These are phyloP conservation scores for Acanthiza pusilla DNA, from an alignment of 2,797 vertebrate species.

Conservation along the genomic window DNA sequence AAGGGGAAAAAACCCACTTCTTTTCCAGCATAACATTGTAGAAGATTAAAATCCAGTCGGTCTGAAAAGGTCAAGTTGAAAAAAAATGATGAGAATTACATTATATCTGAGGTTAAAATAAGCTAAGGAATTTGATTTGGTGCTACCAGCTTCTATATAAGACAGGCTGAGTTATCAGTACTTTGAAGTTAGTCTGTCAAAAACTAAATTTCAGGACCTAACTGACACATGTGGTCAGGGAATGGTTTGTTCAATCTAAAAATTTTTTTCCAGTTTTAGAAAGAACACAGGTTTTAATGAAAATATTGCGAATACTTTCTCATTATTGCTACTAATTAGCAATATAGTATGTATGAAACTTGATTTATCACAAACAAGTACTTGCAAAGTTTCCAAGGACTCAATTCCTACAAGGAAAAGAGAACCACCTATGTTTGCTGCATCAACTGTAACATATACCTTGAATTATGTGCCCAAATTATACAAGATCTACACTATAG, in stretches of 20 bases:
- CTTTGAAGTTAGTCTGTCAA: not conserved
- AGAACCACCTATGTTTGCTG: not conserved
- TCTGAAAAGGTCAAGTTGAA: not conserved
- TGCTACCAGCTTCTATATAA: not conserved
- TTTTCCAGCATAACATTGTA: not conserved
- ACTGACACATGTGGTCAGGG: fast-evolving
- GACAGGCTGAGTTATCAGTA: not conserved
- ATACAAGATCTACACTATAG: not conserved
- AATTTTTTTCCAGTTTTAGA: not conserved
- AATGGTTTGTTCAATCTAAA: not conserved
- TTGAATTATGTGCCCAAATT: not conserved
- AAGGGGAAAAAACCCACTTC: fast-evolving
- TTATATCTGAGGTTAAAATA: not conserved
- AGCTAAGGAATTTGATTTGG: not conserved
- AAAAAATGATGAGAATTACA: not conserved
- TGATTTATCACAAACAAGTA: not conserved
- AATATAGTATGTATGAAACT: not conserved
- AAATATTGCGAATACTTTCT: not conserved
- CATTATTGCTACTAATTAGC: not conserved
- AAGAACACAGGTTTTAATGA: not conserved
- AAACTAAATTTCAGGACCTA: not conserved
- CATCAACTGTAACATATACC: not conserved
- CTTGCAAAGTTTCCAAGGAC: not conserved
- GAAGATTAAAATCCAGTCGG: not conserved
- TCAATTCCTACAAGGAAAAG: not conserved